A percentile compares a stretch with the other conserved stretches of the same genome.
These are phyloP conservation scores for Chelonus formosanus DNA, from an alignment of 2,888 invertebrate species.

Conservation along the genomic window DNA sequence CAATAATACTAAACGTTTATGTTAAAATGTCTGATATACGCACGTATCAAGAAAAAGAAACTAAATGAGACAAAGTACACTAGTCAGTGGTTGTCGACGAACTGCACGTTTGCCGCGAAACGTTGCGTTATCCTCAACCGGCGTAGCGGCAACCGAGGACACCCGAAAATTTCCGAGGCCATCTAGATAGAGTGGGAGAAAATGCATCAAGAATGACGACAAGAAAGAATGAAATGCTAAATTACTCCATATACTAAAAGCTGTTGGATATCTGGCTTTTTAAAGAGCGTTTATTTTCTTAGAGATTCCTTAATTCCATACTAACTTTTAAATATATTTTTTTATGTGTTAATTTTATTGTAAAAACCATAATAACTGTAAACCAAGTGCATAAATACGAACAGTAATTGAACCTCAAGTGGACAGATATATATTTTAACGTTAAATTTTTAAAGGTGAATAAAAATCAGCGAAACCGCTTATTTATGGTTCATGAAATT, in stretches of 20 bases:
- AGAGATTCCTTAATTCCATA: background rate
- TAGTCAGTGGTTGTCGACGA: slow-evolving; percentile 48
- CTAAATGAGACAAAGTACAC: slow-evolving; percentile 12
- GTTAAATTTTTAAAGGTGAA: too few species aligned
- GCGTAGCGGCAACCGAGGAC: slow-evolving; percentile 18
- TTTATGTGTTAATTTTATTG: too few species aligned
- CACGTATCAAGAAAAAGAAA: background rate
- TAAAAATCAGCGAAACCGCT: too few species aligned
- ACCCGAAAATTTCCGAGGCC: slow-evolving; percentile 22
- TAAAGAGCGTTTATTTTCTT: slow-evolving; percentile 2
- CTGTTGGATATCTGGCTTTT: background rate
- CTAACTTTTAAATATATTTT: background rate
- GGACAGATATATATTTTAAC: too few species aligned
- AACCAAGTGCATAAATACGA: too few species aligned
- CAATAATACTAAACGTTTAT: background rate
- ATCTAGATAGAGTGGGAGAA: background rate
- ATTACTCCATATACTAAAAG: slow-evolving; percentile 21
- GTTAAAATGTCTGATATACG: background rate
- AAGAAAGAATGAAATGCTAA: slow-evolving; percentile 3
- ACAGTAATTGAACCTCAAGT: too few species aligned
- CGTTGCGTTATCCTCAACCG: slow-evolving; percentile 25
- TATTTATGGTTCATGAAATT: too few species aligned
- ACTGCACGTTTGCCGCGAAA: slow-evolving; percentile 49
- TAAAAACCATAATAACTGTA: too few species aligned
- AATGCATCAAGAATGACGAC: background rate